Evolutionary conservation across 1,140 invertebrate species (phyloP).

Genomic region (Akabosia matsudoensis): DNA sequence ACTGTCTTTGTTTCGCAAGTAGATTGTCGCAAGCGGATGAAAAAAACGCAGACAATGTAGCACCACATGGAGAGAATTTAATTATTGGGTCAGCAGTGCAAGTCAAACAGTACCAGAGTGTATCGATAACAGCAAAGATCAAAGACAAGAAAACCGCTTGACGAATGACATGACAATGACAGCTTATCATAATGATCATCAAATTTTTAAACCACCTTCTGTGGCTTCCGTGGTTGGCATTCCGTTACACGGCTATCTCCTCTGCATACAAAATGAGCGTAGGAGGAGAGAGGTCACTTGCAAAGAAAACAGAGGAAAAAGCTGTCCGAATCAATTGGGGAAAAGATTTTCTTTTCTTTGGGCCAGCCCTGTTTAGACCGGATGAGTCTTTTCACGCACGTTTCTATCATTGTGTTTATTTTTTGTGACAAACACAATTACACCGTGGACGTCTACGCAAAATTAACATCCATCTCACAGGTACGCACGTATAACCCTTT

Average conservation of each 20-base stretch:
- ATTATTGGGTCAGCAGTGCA: neutral
- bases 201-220: no score
- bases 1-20: neutral
- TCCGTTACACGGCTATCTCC: neutral
- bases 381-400: neutral
- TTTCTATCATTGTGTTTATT: neutral
- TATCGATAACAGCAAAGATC: neutral
- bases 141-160: neutral
- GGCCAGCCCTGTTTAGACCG: neutral
- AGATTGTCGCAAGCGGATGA: neutral
- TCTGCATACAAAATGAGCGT: conserved; percentile 16
- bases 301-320: neutral
- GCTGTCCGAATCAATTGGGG: neutral
- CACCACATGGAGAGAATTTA: neutral
- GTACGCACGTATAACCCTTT: no score
- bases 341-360: no score
- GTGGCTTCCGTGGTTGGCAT: no score
- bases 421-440: neutral
- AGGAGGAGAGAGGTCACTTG: conserved; percentile 2
- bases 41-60: neutral
- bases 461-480: no score
- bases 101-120: neutral
- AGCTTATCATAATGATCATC: neutral
- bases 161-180: conserved; percentile 17
- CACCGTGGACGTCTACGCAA: no score